Percentiles rank a stretch among this genome's conserved stretches.
Evolutionary conservation across 2,888 invertebrate species (phyloP).

Genomic region (Habrosyne pyritoides): DNA sequence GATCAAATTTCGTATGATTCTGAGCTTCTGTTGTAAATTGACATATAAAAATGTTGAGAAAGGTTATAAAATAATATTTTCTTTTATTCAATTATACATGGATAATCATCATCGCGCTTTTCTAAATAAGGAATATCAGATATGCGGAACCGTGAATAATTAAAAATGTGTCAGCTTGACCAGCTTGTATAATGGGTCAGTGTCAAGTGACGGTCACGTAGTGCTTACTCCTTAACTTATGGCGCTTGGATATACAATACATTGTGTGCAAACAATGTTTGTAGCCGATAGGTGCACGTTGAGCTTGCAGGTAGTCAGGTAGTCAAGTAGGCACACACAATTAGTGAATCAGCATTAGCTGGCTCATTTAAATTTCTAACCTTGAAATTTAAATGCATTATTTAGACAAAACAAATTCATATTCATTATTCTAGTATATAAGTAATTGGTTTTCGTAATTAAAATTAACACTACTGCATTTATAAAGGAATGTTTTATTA

Average conservation of each 20-base stretch:
- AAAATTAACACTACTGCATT: background rate
- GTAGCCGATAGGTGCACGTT: slow-evolving; percentile 22
- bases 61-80: no score
- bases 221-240: slow-evolving; percentile 72
- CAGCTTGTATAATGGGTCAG: slow-evolving; percentile 61
- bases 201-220: slow-evolving; percentile 76
- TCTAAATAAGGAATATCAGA: no score
- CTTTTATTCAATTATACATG: no score
- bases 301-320: background rate
- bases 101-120: no score
- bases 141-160: slow-evolving; percentile 35
- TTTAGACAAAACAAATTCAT: background rate
- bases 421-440: background rate
- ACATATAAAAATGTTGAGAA: no score
- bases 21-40: no score
- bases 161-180: slow-evolving; percentile 29
- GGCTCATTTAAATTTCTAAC: slow-evolving; percentile 20
- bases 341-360: slow-evolving; percentile 34
- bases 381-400: background rate
- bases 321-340: slow-evolving; percentile 20
- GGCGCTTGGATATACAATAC: slow-evolving; percentile 68
- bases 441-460: background rate
- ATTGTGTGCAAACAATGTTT: slow-evolving; percentile 53
- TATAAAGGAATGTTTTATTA: no score
- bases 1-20: no score